Evolutionary conservation across 2,888 invertebrate genomes (phyloP), one percentile per base, ranked within the genome.

Genomic region (Laothoe populi): DNA sequence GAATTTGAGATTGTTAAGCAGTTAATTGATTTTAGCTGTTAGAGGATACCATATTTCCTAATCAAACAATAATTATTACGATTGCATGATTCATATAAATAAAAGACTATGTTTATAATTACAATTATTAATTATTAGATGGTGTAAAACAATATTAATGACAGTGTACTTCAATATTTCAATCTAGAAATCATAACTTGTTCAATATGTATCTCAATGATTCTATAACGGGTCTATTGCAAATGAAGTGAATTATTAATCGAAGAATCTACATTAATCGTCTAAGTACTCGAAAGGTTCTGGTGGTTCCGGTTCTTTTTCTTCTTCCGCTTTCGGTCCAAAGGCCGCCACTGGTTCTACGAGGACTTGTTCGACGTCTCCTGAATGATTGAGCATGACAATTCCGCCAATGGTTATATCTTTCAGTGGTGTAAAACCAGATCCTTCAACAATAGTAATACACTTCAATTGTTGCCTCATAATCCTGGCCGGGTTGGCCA

Each of bases 231-330:
- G 53, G 31, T 26, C 53, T 53, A 53, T 35, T 53, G 35, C 63
- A 79, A 72, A 74, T 70, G 71, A 67, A 74, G 76, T 77, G 66
- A 61, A 65, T 73, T 68, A 69, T 78, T 81, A 84, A 74, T 71
- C 70, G 65, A 80, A 82, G 61, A 78, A 66, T 69, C 70, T 75
- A 70, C 77, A 84, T 93, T 94, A 95, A 86, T 96, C 96, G 87
- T 99, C 99, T 74, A 95, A 95, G 92, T 97, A 99, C 91, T 99
- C 98, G 84, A 99, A 99, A 69, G 99, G 98, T 94, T 99, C 99
- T 80, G 99, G 99, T 48, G 99, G 98, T 78, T 98, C 98, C 0
- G 99, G 98, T 88, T 99, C 99, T 79, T 98, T 98, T 75, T 98
- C 98, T 78, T 99, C 99, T 70, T 98, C 99, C 19, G 96, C 95